Conservation (phyloP, 2,113 vertebrate genomes). For the Sula dactylatra region DNA sequence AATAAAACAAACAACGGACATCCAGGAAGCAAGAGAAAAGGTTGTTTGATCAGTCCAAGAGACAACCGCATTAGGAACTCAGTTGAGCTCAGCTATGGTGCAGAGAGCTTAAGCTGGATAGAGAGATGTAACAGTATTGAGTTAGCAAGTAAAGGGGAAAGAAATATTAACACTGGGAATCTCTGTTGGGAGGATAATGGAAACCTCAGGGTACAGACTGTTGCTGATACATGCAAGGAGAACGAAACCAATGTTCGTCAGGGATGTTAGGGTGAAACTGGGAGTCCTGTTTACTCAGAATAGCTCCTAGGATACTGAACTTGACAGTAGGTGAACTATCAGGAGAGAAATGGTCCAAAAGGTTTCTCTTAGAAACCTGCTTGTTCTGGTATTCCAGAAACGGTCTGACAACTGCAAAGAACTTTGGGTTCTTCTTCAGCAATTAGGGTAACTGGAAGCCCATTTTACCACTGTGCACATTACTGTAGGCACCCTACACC, state of each 20-base stretch:
- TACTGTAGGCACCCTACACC: background rate
- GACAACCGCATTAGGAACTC: background rate
- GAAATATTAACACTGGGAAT: background rate
- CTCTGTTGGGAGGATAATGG: background rate
- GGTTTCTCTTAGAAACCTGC: background rate
- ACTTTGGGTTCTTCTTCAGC: background rate
- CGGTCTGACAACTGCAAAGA: background rate
- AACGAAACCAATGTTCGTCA: background rate
- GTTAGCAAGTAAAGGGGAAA: background rate
- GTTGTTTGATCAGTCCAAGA: background rate
- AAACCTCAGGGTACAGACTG: background rate
- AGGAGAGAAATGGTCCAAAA: background rate
- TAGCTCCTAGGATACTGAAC: background rate
- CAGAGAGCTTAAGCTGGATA: background rate
- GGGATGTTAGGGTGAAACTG: background rate
- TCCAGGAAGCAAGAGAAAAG: background rate
- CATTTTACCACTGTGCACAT: background rate
- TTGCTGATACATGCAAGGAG: background rate
- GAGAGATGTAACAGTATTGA: background rate
- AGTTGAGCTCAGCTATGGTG: background rate
- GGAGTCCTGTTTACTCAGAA: background rate
- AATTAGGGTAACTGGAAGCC: background rate
- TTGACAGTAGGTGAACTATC: background rate
- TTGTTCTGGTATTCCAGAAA: background rate
- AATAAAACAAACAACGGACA: background rate